phyloP scores from a whole-genome alignment of 2,113 vertebrate species.

The Notechis scutatus region DNA sequence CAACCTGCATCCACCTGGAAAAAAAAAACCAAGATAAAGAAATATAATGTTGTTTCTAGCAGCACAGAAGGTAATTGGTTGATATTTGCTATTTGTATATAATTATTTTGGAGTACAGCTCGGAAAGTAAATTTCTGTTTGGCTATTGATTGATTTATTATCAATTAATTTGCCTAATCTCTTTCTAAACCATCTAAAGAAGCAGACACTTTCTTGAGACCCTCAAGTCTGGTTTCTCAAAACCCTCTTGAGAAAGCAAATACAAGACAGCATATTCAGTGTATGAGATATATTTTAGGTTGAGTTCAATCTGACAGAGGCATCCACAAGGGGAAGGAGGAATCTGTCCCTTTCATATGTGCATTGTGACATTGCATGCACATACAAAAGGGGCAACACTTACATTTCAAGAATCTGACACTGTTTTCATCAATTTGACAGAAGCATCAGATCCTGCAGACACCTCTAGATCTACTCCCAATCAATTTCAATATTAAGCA shows the following conservation, averaged over 20 bases:
- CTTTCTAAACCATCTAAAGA: background rate
- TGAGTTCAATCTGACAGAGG: background rate
- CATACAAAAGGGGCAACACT: background rate
- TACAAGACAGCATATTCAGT: background rate
- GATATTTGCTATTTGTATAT: background rate
- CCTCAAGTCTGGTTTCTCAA: background rate
- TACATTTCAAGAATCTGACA: background rate
- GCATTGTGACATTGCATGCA: background rate
- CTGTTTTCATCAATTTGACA: background rate
- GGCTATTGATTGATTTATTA: background rate
- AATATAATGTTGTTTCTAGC: conserved; percentile 34
- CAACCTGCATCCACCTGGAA: conserved; percentile 92
- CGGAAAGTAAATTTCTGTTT: background rate
- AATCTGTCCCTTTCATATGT: background rate
- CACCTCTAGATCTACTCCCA: background rate
- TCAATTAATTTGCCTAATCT: background rate
- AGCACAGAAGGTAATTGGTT: background rate
- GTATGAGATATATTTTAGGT: background rate
- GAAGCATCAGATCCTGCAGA: background rate
- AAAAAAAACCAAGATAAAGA: conserved; percentile 35
- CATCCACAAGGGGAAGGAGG: background rate
- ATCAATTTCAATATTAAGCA: background rate
- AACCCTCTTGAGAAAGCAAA: background rate
- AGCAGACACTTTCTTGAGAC: background rate
- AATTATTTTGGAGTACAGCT: background rate